A percentile compares a stretch with the other conserved stretches of the same genome.
These are phyloP conservation scores for Synergus itoensis DNA, from an alignment of 2,888 invertebrate genomes.

Conservation along the genomic window DNA sequence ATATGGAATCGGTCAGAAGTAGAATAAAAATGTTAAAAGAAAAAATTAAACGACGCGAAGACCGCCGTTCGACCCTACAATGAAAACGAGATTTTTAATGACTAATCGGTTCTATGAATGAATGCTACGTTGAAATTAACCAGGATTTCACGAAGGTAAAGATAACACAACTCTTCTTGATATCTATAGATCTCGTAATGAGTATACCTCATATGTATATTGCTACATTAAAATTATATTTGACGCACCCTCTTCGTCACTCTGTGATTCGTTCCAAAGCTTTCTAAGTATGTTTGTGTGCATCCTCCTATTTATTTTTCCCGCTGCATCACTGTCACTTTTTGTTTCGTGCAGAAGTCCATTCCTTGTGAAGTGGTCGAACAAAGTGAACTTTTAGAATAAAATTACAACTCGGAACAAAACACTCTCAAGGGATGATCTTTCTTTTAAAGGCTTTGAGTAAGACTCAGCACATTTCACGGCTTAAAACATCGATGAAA, in stretches of 20 bases:
- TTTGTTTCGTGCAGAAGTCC: slow-evolving; percentile 17
- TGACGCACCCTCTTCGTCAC: slow-evolving; percentile 37
- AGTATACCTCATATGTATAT: slow-evolving; percentile 45
- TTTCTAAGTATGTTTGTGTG: slow-evolving; percentile 47
- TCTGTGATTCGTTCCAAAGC: slow-evolving; percentile 50
- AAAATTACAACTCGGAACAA: too few species aligned
- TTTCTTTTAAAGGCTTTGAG: slow-evolving; percentile 7
- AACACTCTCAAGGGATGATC: slow-evolving; percentile 18
- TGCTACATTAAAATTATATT: slow-evolving; percentile 37
- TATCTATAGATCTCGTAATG: slow-evolving; percentile 66
- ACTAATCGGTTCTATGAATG: slow-evolving; percentile 77
- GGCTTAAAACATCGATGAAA: neutral
- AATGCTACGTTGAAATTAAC: slow-evolving; percentile 77
- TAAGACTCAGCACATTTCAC: slow-evolving; percentile 40
- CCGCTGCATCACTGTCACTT: slow-evolving; percentile 37
- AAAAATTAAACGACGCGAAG: slow-evolving; percentile 56
- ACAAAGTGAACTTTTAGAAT: neutral
- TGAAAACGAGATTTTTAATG: slow-evolving; percentile 71
- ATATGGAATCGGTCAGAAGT: neutral
- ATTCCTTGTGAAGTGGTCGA: slow-evolving; percentile 23
- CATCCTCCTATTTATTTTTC: slow-evolving; percentile 46
- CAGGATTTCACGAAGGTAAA: slow-evolving; percentile 78
- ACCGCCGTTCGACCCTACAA: slow-evolving; percentile 56
- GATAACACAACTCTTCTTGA: slow-evolving; percentile 75
- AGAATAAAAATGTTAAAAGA: slow-evolving; percentile 44